A percentile compares a stretch with the other conserved stretches of the same genome.
Conservation (phyloP, 2,797 vertebrate species). For the Hypotaenidia philippensis region DNA sequence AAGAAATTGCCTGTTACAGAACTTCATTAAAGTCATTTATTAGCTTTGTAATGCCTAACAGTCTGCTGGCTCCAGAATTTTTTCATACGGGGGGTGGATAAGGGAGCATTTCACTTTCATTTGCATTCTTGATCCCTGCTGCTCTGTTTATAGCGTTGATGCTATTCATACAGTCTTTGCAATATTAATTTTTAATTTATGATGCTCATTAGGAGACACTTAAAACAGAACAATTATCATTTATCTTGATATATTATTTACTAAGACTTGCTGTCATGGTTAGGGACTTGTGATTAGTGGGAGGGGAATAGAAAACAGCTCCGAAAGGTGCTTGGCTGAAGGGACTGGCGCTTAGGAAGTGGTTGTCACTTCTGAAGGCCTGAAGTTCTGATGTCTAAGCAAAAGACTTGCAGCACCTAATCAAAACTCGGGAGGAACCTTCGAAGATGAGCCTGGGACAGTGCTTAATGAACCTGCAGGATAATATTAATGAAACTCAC, state of each 20-base stretch:
- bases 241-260: constrained; percentile 99
- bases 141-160: constrained; percentile 86
- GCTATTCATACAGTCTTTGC: constrained; percentile 92
- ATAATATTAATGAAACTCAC: constrained; percentile 85
- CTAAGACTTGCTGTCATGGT: constrained; percentile 92
- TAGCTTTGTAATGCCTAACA: constrained; percentile 62
- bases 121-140: constrained; percentile 84
- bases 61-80: constrained; percentile 69
- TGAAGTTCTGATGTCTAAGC: constrained; percentile 77
- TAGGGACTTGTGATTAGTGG: constrained; percentile 84
- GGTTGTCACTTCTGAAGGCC: constrained; percentile 78
- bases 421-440: constrained; percentile 82
- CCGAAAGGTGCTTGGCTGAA: constrained; percentile 72
- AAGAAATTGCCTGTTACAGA: constrained; percentile 57
- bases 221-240: constrained; percentile 98
- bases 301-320: constrained; percentile 73
- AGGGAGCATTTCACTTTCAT: constrained; percentile 80
- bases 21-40: constrained; percentile 75
- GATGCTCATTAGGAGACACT: constrained; percentile 94
- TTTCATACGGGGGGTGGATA: constrained; percentile 51
- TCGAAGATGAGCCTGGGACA: constrained; percentile 77
- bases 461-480: constrained; percentile 85
- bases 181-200: constrained; percentile 97
- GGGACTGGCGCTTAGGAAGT: constrained; percentile 80
- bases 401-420: constrained; percentile 77